These are phyloP conservation scores for Apolygus lucorum DNA, from an alignment of 1,140 invertebrate genomes.

Conservation along the genomic window DNA sequence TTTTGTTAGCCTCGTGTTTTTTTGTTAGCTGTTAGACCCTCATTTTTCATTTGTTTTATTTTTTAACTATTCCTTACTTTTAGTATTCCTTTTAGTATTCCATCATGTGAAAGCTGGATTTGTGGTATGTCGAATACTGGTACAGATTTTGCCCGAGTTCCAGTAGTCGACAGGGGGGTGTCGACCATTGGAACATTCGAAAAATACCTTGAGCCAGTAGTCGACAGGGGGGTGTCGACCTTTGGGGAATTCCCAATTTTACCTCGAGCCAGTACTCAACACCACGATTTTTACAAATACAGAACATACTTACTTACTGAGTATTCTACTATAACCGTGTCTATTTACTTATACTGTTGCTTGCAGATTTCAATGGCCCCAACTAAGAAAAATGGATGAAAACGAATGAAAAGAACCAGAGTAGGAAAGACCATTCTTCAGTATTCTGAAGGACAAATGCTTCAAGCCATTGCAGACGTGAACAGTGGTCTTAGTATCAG, in stretches of 20 bases:
- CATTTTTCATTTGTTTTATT: conserved; percentile 3
- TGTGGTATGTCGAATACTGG: conserved; percentile 10
- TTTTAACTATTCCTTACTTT: conserved; percentile 4
- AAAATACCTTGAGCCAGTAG: not conserved
- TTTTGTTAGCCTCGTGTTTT: not conserved
- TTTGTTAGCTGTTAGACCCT: not conserved
- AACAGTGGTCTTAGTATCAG: conserved; percentile 7
- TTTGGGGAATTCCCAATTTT: not conserved
- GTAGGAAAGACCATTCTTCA: conserved; percentile 12
- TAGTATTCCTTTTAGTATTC: conserved; percentile 5
- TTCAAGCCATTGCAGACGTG: conserved; percentile 8
- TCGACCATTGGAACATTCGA: not conserved
- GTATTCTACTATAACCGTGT: not conserved
- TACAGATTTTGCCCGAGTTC: conserved; percentile 9
- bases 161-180: conserved; percentile 13
- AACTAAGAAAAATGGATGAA: conserved; percentile 9
- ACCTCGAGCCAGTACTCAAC: conserved; percentile 7
- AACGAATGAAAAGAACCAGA: conserved; percentile 1
- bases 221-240: conserved; percentile 10
- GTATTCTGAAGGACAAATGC: conserved; percentile 12
- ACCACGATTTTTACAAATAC: conserved; percentile 3
- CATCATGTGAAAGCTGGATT: conserved; percentile 1
- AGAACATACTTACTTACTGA: not conserved
- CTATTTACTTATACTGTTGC: conserved; percentile 4
- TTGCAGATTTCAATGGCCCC: conserved; percentile 12